These are phyloP conservation scores for Polylopha cassiicola DNA, from an alignment of 2,888 invertebrate species.

Conservation along the genomic window DNA sequence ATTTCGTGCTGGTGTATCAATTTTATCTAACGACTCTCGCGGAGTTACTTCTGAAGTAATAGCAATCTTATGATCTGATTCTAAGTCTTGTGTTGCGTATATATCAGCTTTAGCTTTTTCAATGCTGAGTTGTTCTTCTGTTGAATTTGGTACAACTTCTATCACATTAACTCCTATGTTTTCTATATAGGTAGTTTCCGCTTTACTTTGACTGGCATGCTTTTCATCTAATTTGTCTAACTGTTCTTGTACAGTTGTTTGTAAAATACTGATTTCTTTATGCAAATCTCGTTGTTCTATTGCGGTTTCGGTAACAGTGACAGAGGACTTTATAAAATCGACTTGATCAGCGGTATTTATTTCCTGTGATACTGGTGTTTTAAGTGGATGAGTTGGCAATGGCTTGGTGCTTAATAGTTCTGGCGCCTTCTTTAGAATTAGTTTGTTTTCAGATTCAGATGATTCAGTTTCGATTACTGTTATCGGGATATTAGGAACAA, in stretches of 20 bases:
- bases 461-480: constrained; percentile 79
- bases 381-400: constrained; percentile 53
- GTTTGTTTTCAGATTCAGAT: constrained; percentile 80
- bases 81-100: constrained; percentile 72
- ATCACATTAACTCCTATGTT: constrained; percentile 79
- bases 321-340: constrained; percentile 37
- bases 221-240: constrained; percentile 69
- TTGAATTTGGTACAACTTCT: constrained; percentile 68
- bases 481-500: constrained; percentile 79
- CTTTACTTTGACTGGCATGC: constrained; percentile 72
- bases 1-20: constrained; percentile 38
- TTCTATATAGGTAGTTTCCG: constrained; percentile 74
- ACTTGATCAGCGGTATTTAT: constrained; percentile 63
- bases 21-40: constrained; percentile 44
- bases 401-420: constrained; percentile 39
- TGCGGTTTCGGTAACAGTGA: constrained; percentile 43
- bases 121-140: constrained; percentile 65
- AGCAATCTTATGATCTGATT: constrained; percentile 71
- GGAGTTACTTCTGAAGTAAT: constrained; percentile 65
- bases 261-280: constrained; percentile 57
- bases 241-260: constrained; percentile 71
- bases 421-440: constrained; percentile 52
- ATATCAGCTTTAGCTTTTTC: constrained; percentile 51
- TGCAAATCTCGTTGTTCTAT: constrained; percentile 49
- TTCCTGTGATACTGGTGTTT: constrained; percentile 60